Evolutionary conservation across 2,113 vertebrate species (phyloP).

Genomic region (Catharus minimus): DNA sequence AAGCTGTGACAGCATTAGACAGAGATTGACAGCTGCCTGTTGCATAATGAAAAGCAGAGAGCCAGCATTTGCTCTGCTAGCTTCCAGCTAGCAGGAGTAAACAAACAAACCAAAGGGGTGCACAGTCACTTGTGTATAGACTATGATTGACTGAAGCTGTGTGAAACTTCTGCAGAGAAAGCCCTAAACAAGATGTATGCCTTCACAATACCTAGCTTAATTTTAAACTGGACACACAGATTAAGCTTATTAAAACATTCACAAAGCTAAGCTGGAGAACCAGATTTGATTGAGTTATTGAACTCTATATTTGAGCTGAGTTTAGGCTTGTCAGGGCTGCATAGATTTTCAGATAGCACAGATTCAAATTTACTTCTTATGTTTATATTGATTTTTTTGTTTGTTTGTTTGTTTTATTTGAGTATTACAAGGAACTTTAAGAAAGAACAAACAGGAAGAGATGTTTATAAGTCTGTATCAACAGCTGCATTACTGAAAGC

Average conservation of each 20-base stretch:
- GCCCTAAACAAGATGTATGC: background rate
- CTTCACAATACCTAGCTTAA: background rate
- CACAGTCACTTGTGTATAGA: background rate
- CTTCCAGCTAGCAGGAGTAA: background rate
- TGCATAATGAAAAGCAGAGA: background rate
- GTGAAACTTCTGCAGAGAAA: background rate
- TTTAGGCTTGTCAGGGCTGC: background rate
- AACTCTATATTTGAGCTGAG: background rate
- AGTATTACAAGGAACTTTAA: background rate
- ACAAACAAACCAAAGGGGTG: background rate
- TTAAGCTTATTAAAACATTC: background rate
- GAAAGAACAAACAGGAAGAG: background rate
- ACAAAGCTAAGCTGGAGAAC: background rate
- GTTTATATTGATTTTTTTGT: background rate
- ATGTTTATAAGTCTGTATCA: background rate
- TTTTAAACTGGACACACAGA: background rate
- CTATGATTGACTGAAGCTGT: background rate
- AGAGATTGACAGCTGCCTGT: conserved; percentile 32
- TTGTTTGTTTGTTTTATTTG: background rate
- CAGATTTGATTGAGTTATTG: background rate
- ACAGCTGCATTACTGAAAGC: background rate
- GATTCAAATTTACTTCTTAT: background rate
- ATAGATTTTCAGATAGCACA: background rate
- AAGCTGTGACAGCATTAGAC: conserved; percentile 12
- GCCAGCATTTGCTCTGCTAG: background rate